Conservation (phyloP, 1,140 invertebrate genomes). For the Meloidogyne chitwoodi region DNA sequence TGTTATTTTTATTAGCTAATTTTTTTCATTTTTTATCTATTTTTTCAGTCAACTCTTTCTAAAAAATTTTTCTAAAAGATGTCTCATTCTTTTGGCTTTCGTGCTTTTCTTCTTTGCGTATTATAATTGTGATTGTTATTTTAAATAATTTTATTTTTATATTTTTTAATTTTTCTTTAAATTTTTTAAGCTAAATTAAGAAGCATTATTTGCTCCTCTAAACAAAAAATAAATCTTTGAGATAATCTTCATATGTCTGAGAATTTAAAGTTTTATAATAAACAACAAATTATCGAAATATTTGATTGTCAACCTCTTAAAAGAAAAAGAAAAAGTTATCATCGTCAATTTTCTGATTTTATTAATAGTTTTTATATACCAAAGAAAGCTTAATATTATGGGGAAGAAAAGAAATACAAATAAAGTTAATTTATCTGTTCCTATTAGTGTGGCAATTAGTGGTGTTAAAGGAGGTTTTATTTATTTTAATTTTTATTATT, state of each 20-base stretch:
- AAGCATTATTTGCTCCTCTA: background rate
- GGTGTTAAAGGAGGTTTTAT: background rate
- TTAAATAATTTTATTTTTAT: no score
- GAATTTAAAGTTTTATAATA: background rate
- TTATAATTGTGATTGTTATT: no score
- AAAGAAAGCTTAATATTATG: conserved; percentile 9
- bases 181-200: background rate
- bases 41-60: no score
- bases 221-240: background rate
- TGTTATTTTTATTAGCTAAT: no score
- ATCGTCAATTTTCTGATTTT: background rate
- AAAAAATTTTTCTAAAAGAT: no score
- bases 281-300: background rate
- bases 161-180: background rate
- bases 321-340: background rate
- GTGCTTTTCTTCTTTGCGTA: no score
- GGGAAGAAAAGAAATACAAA: conserved; percentile 31
- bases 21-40: no score
- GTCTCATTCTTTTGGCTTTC: no score
- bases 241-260: background rate
- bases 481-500: background rate
- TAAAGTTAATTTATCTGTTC: conserved; percentile 22
- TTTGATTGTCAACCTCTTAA: background rate
- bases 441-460: background rate
- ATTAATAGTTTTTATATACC: background rate